A percentile compares a stretch with the other conserved stretches of the same genome.
phyloP scores from a whole-genome alignment of 2,888 invertebrate genomes.

The Xanthostigma xanthostigma region DNA sequence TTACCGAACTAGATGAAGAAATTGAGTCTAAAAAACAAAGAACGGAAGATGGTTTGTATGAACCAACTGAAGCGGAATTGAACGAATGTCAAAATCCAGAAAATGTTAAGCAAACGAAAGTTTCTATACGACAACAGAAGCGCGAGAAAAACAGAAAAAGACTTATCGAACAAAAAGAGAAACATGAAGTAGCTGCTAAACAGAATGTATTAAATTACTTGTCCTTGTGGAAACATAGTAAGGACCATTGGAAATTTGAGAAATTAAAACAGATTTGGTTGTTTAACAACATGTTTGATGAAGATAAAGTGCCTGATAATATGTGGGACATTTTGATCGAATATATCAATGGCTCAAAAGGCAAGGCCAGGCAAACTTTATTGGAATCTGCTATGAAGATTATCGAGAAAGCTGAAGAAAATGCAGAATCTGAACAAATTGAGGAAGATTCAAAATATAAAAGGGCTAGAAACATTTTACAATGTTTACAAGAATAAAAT shows the following conservation, averaged over 20 bases:
- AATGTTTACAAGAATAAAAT: conserved; percentile 30
- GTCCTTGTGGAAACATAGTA: conserved; percentile 56
- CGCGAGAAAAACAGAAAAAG: too few relatives aligned
- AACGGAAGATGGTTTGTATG: too few relatives aligned
- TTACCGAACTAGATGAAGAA: too few relatives aligned
- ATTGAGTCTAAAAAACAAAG: too few relatives aligned
- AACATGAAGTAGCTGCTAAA: too few relatives aligned
- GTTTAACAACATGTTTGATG: conserved; percentile 50
- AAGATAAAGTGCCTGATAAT: conserved; percentile 38
- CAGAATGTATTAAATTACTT: conserved; percentile 19
- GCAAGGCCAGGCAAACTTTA: conserved; percentile 45
- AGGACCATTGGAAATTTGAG: conserved; percentile 63
- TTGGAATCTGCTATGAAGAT: conserved; percentile 46
- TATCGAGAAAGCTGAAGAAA: conserved; percentile 44
- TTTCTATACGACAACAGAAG: too few relatives aligned
- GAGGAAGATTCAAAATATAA: conserved; percentile 23
- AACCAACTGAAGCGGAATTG: too few relatives aligned
- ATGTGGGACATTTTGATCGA: conserved; percentile 51
- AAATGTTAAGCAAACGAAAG: too few relatives aligned
- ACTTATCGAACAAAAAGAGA: too few relatives aligned
- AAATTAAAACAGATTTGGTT: conserved; percentile 66
- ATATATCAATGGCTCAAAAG: conserved; percentile 55
- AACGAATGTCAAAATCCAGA: too few relatives aligned
- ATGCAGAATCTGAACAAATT: conserved; percentile 26
- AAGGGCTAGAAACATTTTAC: conserved; percentile 50